Percentiles rank a stretch among this genome's conserved stretches.
Evolutionary conservation across 2,888 invertebrate species (phyloP).

Genomic region (Cheilosia variabilis): DNA sequence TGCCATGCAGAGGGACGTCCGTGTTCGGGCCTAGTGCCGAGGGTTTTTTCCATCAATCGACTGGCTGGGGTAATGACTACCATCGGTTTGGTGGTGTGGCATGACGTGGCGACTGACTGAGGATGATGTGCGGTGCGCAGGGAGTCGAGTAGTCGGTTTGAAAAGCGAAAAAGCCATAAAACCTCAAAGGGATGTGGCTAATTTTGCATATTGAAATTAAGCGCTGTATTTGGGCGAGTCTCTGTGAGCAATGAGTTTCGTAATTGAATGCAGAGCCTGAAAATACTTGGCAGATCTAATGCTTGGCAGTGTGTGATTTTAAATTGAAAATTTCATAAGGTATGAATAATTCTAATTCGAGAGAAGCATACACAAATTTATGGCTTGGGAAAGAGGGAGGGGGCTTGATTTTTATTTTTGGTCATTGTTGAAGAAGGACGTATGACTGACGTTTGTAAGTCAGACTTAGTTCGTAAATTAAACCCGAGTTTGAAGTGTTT

Average conservation of each 20-base stretch:
- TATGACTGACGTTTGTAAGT: no score
- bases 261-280: constrained; percentile 37
- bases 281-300: constrained; percentile 17
- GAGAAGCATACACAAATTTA: no score
- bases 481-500: no score
- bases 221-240: constrained; percentile 26
- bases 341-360: background rate
- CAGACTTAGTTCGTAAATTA: no score
- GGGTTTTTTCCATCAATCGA: constrained; percentile 30
- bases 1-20: background rate
- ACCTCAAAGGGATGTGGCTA: constrained; percentile 67
- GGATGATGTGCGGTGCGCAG: constrained; percentile 26
- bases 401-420: no score
- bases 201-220: constrained; percentile 69
- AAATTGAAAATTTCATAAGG: constrained; percentile 6
- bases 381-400: no score
- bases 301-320: constrained; percentile 20
- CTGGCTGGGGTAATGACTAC: constrained; percentile 51
- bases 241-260: constrained; percentile 4
- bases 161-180: constrained; percentile 66
- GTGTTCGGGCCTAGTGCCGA: constrained; percentile 27
- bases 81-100: constrained; percentile 3
- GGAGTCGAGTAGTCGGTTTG: constrained; percentile 22
- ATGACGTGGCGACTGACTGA: background rate
- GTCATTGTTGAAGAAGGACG: no score